Evolutionary conservation across 2,797 vertebrate species (phyloP), one percentile per base, ranked within the genome.

Genomic region (Anniella stebbinsi): DNA sequence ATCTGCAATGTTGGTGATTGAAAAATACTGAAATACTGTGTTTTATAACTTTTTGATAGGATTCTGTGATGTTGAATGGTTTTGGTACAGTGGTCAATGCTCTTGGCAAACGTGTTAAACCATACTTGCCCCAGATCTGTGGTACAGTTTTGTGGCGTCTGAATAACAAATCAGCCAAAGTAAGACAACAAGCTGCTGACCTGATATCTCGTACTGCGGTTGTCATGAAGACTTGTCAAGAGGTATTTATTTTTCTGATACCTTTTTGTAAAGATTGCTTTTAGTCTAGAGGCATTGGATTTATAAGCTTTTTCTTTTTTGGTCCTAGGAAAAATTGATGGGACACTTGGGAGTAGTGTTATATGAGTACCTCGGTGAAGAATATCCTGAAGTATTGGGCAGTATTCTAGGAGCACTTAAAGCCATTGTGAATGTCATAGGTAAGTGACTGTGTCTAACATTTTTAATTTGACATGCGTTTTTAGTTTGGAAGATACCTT

Each of bases 171-270:
- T 99, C 99, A 0, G 99, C 99, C 36, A 99, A 99, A 97, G 99
- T 99, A 77, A 98, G 99, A 87, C 99, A 99, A 92, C 99, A 99
- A 95, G 99, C 99, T 0, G 99, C 99, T 77, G 99, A 99, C 92
- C 97, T 99, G 33, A 99, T 99, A 96, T 99, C 99, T 30, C 98
- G 99, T 54, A 99, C 99, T 1, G 99, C 99, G 1, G 99, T 99
- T 90, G 99, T 99, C 87, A 99, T 99, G 99, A 99, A 99, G 96
- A 99, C 99, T 10, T 99, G 99, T 92, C 99, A 99, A 95, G 99
- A 99, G 98, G 99, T 99, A 95, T 80, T 66, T 45, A 38, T 60
- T 67, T 66, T 90, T n/a, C 83, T 88, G 1, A 25, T 57, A 60
- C 72, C 9, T 69, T 2, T 0, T 89, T 73, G 17, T 54, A 5